Percentiles rank a stretch among this genome's conserved stretches.
These are phyloP conservation scores for Larimichthys polyactis DNA, from an alignment of 2,113 vertebrate species.

Conservation along the genomic window DNA sequence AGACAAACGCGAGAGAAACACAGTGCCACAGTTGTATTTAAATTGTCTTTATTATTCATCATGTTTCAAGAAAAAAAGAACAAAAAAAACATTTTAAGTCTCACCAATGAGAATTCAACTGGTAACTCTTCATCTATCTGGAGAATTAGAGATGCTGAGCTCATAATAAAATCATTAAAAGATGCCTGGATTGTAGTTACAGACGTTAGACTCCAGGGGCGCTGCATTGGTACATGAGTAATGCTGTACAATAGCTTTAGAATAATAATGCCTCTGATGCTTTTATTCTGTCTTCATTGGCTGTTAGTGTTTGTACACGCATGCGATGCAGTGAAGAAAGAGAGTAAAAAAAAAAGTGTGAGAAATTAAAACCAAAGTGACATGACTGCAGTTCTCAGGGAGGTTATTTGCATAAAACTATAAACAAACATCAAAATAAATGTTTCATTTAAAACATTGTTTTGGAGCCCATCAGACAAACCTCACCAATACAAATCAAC, in stretches of 20 bases:
- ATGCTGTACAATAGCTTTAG: background rate
- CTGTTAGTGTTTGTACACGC: background rate
- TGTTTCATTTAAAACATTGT: background rate
- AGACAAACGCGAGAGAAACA: background rate
- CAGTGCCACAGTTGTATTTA: background rate
- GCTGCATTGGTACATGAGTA: constrained; percentile 3
- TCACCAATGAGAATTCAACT: background rate
- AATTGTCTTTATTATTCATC: constrained; percentile 12
- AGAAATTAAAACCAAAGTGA: background rate
- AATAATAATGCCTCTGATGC: background rate
- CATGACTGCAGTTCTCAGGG: background rate
- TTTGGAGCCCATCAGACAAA: background rate
- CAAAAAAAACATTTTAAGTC: background rate
- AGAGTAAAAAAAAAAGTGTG: background rate
- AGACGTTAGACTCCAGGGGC: constrained; percentile 28
- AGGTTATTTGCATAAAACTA: background rate
- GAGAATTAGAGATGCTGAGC: background rate
- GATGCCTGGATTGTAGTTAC: constrained; percentile 30
- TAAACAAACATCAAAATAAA: background rate
- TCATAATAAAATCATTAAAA: background rate
- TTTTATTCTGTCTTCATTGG: background rate
- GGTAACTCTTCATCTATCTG: background rate
- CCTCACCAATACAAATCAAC: background rate
- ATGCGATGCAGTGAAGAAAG: background rate
- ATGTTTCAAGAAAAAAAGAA: background rate